These are phyloP conservation scores for Drosophila prosaltans DNA, from an alignment of 1,140 invertebrate genomes.

Conservation along the genomic window DNA sequence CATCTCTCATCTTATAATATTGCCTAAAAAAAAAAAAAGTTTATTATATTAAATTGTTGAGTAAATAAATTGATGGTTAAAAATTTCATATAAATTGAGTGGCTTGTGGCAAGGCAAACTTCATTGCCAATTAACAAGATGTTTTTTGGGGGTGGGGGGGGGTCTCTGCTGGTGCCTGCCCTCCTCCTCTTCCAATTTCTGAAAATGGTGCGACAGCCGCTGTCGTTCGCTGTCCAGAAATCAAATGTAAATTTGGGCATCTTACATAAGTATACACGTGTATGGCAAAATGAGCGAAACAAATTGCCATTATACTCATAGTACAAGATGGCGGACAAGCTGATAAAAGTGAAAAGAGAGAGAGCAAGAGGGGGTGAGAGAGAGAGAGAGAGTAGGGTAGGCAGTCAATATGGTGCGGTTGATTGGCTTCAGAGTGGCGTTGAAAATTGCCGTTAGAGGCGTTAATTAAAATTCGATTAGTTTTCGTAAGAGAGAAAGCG, in stretches of 20 bases:
- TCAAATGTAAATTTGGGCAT: conserved; percentile 24
- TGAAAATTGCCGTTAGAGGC: conserved; percentile 16
- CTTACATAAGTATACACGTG: conserved; percentile 23
- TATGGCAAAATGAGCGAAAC: conserved; percentile 22
- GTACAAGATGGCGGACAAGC: conserved; percentile 14
- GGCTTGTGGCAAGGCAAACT: conserved; percentile 16
- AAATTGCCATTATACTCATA: conserved; percentile 17
- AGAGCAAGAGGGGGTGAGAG: neutral
- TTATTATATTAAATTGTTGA: conserved; percentile 8
- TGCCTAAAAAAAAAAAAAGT: neutral
- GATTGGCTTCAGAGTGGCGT: conserved; percentile 18
- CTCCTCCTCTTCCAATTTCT: neutral
- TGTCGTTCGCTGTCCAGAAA: conserved; percentile 12
- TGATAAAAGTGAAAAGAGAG: too few species aligned
- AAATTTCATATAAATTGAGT: conserved; percentile 18
- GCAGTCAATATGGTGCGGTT: conserved; percentile 26
- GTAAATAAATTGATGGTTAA: conserved; percentile 16
- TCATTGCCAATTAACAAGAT: conserved; percentile 24
- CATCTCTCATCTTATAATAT: neutral
- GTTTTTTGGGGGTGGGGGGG: neutral
- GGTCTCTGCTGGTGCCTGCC: too few species aligned
- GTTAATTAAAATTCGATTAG: conserved; percentile 37
- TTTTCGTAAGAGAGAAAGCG: conserved; percentile 7
- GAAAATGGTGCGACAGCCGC: conserved; percentile 5
- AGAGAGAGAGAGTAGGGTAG: neutral